Percentiles rank a stretch among this genome's conserved stretches.
Conservation (phyloP, 1,140 invertebrate genomes). For the Drosophila nasuta region DNA sequence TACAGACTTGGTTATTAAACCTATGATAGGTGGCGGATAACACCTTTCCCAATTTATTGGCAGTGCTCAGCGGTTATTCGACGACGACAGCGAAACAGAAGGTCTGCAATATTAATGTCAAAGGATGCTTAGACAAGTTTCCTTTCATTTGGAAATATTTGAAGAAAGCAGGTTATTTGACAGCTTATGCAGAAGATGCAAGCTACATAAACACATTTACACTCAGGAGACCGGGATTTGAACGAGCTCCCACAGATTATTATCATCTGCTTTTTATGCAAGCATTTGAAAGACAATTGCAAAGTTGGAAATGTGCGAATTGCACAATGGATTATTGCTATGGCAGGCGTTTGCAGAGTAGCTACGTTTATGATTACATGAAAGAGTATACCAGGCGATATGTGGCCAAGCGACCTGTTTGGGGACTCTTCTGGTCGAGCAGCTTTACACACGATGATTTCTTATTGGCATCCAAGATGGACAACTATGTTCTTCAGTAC, state of each 20-base stretch:
- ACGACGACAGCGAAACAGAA: conserved; percentile 79
- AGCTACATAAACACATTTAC: conserved; percentile 91
- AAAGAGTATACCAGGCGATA: conserved; percentile 85
- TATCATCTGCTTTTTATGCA: conserved; percentile 91
- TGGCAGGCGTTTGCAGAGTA: conserved; percentile 86
- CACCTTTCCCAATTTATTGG: conserved; percentile 93
- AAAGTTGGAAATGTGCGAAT: conserved; percentile 37
- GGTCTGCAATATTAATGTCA: conserved; percentile 85
- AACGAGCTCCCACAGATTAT: conserved; percentile 91
- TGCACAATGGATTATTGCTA: conserved; percentile 84
- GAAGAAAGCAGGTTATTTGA: conserved; percentile 89
- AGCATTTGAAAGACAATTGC: conserved; percentile 85
- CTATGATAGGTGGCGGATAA: conserved; percentile 88
- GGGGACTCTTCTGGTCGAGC: conserved; percentile 92
- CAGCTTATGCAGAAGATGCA: conserved; percentile 92
- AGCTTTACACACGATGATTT: conserved; percentile 91
- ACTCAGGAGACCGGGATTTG: conserved; percentile 91
- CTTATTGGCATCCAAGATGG: conserved; percentile 88
- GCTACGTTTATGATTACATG: conserved; percentile 86
- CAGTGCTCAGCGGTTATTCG: conserved; percentile 89
- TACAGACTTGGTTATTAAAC: not conserved
- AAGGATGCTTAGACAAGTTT: conserved; percentile 86
- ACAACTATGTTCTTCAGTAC: conserved; percentile 86
- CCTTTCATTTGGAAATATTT: conserved; percentile 93
- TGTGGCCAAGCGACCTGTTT: conserved; percentile 85